A percentile compares a stretch with the other conserved stretches of the same genome.
phyloP scores from a whole-genome alignment of 2,888 invertebrate species.

The Pherbina coryleti region DNA sequence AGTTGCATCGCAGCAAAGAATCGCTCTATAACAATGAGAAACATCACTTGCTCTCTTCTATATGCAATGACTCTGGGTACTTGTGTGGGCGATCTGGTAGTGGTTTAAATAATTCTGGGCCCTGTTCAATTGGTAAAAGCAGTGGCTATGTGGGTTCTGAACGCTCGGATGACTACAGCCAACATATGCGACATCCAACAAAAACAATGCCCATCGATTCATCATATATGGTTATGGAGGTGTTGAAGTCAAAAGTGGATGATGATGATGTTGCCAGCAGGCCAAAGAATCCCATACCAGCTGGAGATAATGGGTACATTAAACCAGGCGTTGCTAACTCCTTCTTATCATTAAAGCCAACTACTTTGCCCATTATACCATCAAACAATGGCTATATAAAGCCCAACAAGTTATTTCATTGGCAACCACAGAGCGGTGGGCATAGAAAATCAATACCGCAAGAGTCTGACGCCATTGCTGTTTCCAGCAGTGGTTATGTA shows the following conservation, averaged over 20 bases:
- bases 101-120: constrained; percentile 26
- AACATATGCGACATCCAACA: neutral
- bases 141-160: constrained; percentile 49
- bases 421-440: constrained; percentile 15
- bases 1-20: constrained; percentile 49
- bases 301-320: constrained; percentile 43
- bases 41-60: constrained; percentile 50
- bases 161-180: constrained; percentile 43
- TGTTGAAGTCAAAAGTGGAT: constrained; percentile 38
- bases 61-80: constrained; percentile 51
- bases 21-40: constrained; percentile 52
- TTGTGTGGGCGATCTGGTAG: constrained; percentile 41
- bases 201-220: constrained; percentile 6
- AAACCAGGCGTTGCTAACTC: constrained; percentile 27
- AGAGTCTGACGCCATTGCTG: constrained; percentile 9
- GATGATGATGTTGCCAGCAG: constrained; percentile 35
- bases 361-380: constrained; percentile 36
- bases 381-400: constrained; percentile 49
- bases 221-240: constrained; percentile 49
- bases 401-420: constrained; percentile 46
- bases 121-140: constrained; percentile 44
- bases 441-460: constrained; percentile 1
- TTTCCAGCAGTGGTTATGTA: constrained; percentile 51
- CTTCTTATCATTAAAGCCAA: constrained; percentile 18
- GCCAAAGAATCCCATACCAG: neutral